These are phyloP conservation scores for Zaprionus obscuricornis DNA, from an alignment of 2,888 invertebrate species.

Conservation along the genomic window DNA sequence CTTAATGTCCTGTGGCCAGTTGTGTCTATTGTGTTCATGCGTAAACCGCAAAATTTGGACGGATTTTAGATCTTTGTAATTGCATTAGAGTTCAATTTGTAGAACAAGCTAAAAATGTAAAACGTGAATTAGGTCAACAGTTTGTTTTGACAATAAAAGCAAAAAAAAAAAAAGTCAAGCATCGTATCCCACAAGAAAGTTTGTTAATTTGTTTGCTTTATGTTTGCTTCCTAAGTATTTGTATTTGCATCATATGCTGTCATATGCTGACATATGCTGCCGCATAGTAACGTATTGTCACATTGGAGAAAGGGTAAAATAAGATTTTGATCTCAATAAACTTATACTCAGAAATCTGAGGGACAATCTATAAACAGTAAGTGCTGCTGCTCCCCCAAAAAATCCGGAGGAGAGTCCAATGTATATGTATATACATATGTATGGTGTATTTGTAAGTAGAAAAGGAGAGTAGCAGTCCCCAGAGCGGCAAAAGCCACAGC, in stretches of 20 bases:
- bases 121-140: too few species aligned
- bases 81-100: too few species aligned
- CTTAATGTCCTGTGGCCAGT: constrained; percentile 6
- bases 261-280: not conserved
- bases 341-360: constrained; percentile 52
- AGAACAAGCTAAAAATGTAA: too few species aligned
- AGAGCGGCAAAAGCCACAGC: constrained; percentile 2
- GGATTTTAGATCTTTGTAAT: too few species aligned
- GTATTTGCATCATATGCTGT: constrained; percentile 15
- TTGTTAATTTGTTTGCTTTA: not conserved
- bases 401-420: constrained; percentile 53
- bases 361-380: constrained; percentile 33
- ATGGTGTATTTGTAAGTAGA: constrained; percentile 26
- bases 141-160: too few species aligned
- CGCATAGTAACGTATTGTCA: too few species aligned
- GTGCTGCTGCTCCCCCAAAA: constrained; percentile 2
- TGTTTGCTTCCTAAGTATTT: not conserved
- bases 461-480: constrained; percentile 17
- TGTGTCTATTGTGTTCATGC: too few species aligned
- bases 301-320: too few species aligned
- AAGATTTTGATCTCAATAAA: too few species aligned
- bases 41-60: too few species aligned
- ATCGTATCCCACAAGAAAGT: not conserved
- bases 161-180: too few species aligned
- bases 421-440: too few species aligned